Base-by-base conservation (phyloP, 2,888 invertebrate genomes). In the Diaprepes abbreviatus region DNA sequence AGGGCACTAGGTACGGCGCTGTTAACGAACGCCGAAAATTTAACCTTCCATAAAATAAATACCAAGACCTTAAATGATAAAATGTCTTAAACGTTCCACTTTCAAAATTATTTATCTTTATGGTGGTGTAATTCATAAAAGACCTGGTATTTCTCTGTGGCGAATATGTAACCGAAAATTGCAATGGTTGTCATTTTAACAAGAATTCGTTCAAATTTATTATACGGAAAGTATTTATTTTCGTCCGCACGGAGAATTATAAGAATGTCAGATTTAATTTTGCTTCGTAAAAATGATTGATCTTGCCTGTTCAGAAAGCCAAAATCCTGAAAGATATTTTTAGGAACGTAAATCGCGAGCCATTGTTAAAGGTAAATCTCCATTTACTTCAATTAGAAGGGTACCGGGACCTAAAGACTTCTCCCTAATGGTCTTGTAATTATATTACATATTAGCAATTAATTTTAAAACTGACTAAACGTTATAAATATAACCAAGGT, bases 141-240 rank as follows among this genome's bases (percentile, higher is more conserved):
- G 36, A 10, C 28, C 9, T 43, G 58, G 58, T 58, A 43, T 58
- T 58, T 58, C 10, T 17, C 43, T 36, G 17, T 58, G 58, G 38
- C 43, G 16, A 58, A 58, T 58, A 43, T 58, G 43, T 43, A 31
- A 17, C 43, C 24, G 43, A 58, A 43, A 43, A 58, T 43, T 38
- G 58, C 31, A 43, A 38, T 43, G 19, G 14, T 24, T 43, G 58
- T 58, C 58, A 58, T 28, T 9, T 40, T 58, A 58, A 43, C 48
- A 48, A 48, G 58, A 58, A 58, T 58, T 58, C 31, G 31, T 43
- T 43, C 5, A 58, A 58, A 58, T 43, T 40, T 58, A 58, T 58
- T 58, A 58, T 43, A 58, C 43, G 24, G 14, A 24, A 43, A 58
- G 43, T 58, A 58, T 58, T 40, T 58, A 58, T 58, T 58, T 43